phyloP scores from a whole-genome alignment of 2,797 vertebrate genomes.

The Perodicticus potto region DNA sequence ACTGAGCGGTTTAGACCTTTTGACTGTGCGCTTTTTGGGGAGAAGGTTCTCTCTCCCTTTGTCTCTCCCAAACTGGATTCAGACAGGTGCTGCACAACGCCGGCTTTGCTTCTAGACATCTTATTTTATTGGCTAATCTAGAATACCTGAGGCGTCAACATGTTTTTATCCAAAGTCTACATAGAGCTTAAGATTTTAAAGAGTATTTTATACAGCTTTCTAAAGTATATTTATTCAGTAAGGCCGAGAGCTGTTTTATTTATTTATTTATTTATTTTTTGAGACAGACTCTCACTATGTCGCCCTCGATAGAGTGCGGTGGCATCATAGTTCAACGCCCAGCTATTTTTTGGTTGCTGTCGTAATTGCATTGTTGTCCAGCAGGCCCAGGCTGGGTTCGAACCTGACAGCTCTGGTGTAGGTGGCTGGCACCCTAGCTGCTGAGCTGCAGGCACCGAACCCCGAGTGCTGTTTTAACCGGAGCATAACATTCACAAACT shows the following conservation, averaged over 20 bases:
- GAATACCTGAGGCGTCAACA: background rate
- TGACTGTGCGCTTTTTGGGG: background rate
- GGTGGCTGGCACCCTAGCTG: too few relatives aligned
- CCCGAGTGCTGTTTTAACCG: background rate
- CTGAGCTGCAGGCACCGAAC: too few relatives aligned
- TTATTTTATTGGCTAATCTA: background rate
- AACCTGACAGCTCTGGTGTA: too few relatives aligned
- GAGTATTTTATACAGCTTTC: background rate
- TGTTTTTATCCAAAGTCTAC: background rate
- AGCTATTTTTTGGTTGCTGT: too few relatives aligned
- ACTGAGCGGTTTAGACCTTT: background rate
- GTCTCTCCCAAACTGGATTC: background rate
- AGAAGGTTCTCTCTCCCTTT: background rate
- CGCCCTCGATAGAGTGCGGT: too few relatives aligned
- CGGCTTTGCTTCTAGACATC: background rate
- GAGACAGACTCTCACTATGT: too few relatives aligned
- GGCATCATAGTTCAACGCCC: too few relatives aligned
- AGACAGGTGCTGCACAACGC: background rate
- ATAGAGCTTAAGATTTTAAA: background rate
- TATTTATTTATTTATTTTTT: too few relatives aligned
- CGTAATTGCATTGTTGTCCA: too few relatives aligned
- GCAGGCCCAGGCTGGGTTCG: too few relatives aligned
- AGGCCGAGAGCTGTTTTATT: background rate
- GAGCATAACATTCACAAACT: background rate
- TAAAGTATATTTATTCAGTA: background rate